These are phyloP conservation scores for Pseudoatta argentina DNA, from an alignment of 1,140 invertebrate species.

Conservation along the genomic window DNA sequence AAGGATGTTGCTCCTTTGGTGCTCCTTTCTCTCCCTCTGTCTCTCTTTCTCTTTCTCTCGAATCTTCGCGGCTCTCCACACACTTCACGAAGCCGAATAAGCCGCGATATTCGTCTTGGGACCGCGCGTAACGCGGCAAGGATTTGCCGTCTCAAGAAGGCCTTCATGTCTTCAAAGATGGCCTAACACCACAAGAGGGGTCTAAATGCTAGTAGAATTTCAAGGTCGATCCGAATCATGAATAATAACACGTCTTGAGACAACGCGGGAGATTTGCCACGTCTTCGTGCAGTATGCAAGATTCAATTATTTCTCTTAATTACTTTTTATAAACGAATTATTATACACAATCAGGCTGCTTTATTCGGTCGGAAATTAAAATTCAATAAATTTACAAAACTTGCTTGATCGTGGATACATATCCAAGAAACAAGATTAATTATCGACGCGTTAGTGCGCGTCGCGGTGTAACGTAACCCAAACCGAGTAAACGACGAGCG, in stretches of 20 bases:
- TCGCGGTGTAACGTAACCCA: constrained; percentile 72
- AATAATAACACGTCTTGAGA: constrained; percentile 39
- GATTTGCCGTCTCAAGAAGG: constrained; percentile 60
- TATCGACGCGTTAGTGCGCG: neutral
- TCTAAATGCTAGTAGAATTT: constrained; percentile 7
- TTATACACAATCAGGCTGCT: neutral
- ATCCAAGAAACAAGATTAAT: constrained; percentile 7
- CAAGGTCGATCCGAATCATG: constrained; percentile 39
- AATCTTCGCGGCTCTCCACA: constrained; percentile 42
- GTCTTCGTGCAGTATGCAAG: neutral
- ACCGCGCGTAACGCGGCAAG: constrained; percentile 60
- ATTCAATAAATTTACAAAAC: neutral
- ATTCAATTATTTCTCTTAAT: neutral
- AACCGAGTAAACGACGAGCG: constrained; percentile 71
- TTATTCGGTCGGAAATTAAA: neutral
- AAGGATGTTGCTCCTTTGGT: constrained; percentile 45
- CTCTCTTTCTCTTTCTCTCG: constrained; percentile 17
- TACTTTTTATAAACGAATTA: neutral
- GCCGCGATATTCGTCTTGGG: constrained; percentile 73
- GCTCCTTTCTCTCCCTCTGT: neutral
- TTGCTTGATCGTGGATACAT: neutral
- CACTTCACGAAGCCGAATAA: constrained; percentile 57
- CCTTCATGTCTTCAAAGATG: constrained; percentile 50
- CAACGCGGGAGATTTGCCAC: neutral
- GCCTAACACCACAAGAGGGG: constrained; percentile 25